Percentiles rank a stretch among this genome's conserved stretches.
These are phyloP conservation scores for Achlya flavicornis DNA, from an alignment of 2,888 invertebrate species.

Conservation along the genomic window DNA sequence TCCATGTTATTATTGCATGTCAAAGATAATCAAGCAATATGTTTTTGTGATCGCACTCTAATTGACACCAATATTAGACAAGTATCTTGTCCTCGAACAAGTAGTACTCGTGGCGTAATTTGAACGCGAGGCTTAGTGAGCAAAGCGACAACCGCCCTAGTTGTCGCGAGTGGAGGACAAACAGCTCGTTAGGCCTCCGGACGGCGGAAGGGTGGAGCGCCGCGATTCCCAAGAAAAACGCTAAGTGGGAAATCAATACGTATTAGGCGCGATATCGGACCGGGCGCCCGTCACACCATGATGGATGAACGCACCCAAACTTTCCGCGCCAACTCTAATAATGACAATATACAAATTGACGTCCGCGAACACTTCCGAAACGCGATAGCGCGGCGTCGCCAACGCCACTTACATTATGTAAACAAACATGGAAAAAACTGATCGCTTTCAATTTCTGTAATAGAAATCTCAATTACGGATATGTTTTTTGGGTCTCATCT, in stretches of 20 bases:
- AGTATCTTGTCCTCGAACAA: background rate
- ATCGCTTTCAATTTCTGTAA: constrained; percentile 79
- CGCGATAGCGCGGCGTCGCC: constrained; percentile 63
- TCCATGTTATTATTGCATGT: background rate
- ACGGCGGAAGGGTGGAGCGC: constrained; percentile 81
- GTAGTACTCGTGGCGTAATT: constrained; percentile 1
- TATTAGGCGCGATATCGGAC: constrained; percentile 83
- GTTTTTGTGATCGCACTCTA: background rate
- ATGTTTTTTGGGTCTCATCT: constrained; percentile 80
- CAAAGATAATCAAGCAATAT: background rate
- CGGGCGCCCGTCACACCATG: constrained; percentile 79
- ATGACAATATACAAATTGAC: constrained; percentile 84
- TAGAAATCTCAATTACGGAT: constrained; percentile 83
- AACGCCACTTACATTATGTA: constrained; percentile 79
- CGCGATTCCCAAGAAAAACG: constrained; percentile 80
- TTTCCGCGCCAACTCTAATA: constrained; percentile 79
- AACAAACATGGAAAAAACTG: constrained; percentile 78
- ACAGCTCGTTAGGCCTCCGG: constrained; percentile 80
- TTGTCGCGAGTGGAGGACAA: constrained; percentile 77
- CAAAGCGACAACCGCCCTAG: constrained; percentile 58
- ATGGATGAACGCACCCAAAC: constrained; percentile 81
- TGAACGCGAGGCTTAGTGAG: constrained; percentile 25
- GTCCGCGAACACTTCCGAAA: constrained; percentile 79
- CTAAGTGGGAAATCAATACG: constrained; percentile 84
- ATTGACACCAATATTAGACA: constrained; percentile 1